phyloP scores from a whole-genome alignment of 2,113 vertebrate species.

The Corvus cornix region DNA sequence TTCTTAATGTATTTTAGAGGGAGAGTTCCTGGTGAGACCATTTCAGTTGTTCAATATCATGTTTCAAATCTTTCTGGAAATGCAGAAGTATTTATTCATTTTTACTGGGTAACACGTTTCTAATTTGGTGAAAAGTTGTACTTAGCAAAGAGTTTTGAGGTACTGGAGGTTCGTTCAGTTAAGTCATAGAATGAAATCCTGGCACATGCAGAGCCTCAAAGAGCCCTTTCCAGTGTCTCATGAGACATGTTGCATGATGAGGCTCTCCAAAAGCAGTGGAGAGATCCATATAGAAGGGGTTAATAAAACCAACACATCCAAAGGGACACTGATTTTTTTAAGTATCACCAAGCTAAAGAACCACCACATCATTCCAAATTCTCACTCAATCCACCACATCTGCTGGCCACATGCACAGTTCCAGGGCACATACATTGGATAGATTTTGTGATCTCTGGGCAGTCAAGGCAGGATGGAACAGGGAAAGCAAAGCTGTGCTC shows the following conservation, averaged over 20 bases:
- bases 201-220: not conserved
- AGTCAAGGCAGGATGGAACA: not conserved
- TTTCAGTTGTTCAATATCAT: not conserved
- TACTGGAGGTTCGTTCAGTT: not conserved
- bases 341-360: not conserved
- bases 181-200: not conserved
- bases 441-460: not conserved
- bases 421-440: not conserved
- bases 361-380: not conserved
- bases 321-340: not conserved
- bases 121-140: not conserved
- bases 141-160: not conserved
- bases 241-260: not conserved
- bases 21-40: not conserved
- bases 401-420: not conserved
- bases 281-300: not conserved
- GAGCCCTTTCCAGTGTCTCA: not conserved
- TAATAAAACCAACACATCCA: not conserved
- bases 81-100: not conserved
- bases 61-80: not conserved
- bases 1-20: not conserved
- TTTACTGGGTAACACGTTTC: not conserved
- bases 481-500: not conserved
- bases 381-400: not conserved
- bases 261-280: not conserved